These are phyloP conservation scores for Lamellibrachia satsuma DNA, from an alignment of 2,888 invertebrate genomes.

Conservation along the genomic window DNA sequence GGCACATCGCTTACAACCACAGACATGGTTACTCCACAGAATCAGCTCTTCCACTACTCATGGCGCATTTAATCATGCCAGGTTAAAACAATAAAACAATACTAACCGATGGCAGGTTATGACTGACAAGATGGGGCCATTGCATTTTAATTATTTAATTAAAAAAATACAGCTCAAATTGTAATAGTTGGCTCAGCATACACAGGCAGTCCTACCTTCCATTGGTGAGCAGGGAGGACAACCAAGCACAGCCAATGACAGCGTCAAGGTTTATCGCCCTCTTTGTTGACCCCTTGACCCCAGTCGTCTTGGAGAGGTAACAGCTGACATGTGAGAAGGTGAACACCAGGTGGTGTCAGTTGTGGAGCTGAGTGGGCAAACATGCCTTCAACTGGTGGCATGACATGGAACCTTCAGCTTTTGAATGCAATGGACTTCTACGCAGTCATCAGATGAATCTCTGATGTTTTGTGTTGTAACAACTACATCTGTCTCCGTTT, in stretches of 20 bases:
- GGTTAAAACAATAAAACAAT: no score
- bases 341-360: conserved; percentile 90
- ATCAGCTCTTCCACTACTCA: no score
- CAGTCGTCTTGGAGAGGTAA: conserved; percentile 53
- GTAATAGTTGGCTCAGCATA: no score
- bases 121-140: no score
- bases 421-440: not conserved
- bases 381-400: conserved; percentile 78
- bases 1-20: no score
- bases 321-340: conserved; percentile 96
- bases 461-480: not conserved
- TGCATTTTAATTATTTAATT: no score
- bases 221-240: conserved; percentile 78
- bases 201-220: conserved; percentile 70
- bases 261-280: conserved; percentile 60
- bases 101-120: no score
- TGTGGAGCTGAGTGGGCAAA: conserved; percentile 84
- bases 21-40: no score
- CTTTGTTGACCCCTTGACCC: conserved; percentile 42
- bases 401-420: conserved; percentile 8
- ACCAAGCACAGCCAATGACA: conserved; percentile 93
- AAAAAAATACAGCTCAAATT: no score
- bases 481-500: not conserved
- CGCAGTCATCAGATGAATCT: not conserved
- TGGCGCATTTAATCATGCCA: no score